Evolutionary conservation across 2,113 vertebrate species (phyloP), one percentile per base, ranked within the genome.

Genomic region (Hiodon alosoides): DNA sequence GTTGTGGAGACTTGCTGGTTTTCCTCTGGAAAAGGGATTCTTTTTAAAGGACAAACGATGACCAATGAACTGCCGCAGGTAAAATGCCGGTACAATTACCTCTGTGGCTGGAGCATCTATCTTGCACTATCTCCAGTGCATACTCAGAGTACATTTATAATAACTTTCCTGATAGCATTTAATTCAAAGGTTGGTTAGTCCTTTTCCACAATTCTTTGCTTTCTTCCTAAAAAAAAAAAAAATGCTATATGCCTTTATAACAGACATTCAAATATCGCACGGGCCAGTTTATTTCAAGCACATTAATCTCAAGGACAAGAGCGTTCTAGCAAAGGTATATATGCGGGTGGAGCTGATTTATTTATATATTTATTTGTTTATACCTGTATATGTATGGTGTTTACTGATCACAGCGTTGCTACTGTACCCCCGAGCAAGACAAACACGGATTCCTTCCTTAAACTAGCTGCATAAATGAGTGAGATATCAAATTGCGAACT

Each of bases 81-180:
- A 54, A 74, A 67, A n/a, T 53, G 53, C 17, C 7, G 14, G 31
- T 67, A 57, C 61, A 67, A 54, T 57, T 47, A 67, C 72, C n/a
- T 67, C 13, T 7, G 8, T 54, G 6, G 47, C 11, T 9, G 13
- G 11, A 4, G 11, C 67, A 57, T 46, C 53, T 53, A 14, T 54
- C 51, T 11, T 4, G 13, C 67, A 13, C 51, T 51, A 68, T 14
- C 51, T 52, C 48, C 8, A 62, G 61, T 50, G 16, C 50, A 52
- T 61, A 64, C 60, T 53, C n/a, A 5, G 17, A 65, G 61, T 51
- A 54, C 72, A 74, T 74, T 61, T 31, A 55, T 57, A 74, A 74
- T 62, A 50, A 46, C 62, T 46, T 62, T 16, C 53, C 31, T 55
- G 62, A 67, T 62, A 50, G 52, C 52, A 46, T 57, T 67, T 54